Conservation (phyloP, 2,797 vertebrate genomes). For the Ctenochaetus hawaiiensis region DNA sequence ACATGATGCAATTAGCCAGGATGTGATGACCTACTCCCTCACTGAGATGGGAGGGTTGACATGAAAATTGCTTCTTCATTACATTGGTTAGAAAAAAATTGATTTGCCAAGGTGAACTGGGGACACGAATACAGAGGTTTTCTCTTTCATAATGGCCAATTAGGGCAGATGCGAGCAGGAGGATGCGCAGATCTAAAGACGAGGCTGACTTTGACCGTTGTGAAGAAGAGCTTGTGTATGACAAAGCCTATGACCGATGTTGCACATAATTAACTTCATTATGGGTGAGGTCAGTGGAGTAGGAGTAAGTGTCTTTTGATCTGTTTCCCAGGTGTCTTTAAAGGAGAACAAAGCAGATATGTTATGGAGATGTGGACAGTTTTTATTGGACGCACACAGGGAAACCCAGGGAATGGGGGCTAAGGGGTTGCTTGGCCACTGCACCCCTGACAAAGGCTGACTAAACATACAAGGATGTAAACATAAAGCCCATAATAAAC, state of each 20-base stretch:
- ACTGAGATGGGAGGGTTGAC: conserved; percentile 60
- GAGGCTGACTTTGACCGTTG: conserved; percentile 64
- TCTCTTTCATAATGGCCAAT: conserved; percentile 69
- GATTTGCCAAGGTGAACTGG: conserved; percentile 50
- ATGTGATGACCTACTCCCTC: conserved; percentile 69
- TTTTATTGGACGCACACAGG: conserved; percentile 23
- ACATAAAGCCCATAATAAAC: conserved; percentile 32
- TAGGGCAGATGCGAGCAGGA: conserved; percentile 64
- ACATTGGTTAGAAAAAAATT: conserved; percentile 66
- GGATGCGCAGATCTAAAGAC: conserved; percentile 65
- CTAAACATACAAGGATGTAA: background rate
- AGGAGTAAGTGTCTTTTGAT: conserved; percentile 77
- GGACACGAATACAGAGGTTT: conserved; percentile 52
- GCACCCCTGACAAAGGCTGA: conserved; percentile 1
- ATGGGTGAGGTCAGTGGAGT: conserved; percentile 69
- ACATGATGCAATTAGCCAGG: conserved; percentile 77
- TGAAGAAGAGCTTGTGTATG: conserved; percentile 63
- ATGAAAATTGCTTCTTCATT: conserved; percentile 78
- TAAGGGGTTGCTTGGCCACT: background rate
- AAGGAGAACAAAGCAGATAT: conserved; percentile 68
- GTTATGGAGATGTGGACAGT: conserved; percentile 33
- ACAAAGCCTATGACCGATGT: conserved; percentile 75
- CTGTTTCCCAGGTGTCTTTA: conserved; percentile 75
- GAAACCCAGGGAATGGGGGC: conserved; percentile 24
- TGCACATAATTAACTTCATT: conserved; percentile 81